Base-by-base conservation (phyloP, 2,113 vertebrate genomes). In the Chelonoidis abingdonii region DNA sequence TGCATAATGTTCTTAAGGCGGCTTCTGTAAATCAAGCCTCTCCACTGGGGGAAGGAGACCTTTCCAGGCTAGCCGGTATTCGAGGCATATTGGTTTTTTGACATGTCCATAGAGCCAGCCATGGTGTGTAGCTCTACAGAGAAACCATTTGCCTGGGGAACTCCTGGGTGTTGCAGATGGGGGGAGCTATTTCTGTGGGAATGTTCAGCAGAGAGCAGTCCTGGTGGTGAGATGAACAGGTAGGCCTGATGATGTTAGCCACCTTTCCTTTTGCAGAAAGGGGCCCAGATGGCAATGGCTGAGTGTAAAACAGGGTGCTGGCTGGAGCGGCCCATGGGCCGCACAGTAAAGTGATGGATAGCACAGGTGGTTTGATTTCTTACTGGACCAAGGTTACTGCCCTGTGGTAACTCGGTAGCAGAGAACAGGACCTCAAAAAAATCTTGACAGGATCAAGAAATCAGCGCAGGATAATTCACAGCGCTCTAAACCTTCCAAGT, bases 301-400 rank as follows among this genome's bases (percentile, higher is more conserved):
- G 44, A 11, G 24, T 47, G 41, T 12, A 44, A 76, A n/a, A n/a
- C 62, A 29, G 50, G 0, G 0, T 19, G 35, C 17, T 85, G 65
- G 24, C 1, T 72, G 29, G 5, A 2, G 31, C 3, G 8, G 41
- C 72, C 22, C 10, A 5, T 41, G 22, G 25, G 38, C 41, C 11
- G 24, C 72, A 44, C n/a, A 44, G 19, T 10, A 22, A 76, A 76
- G 75, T 25, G 41, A 47, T 76, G 10, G 9, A 12, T 44, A 44
- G 41, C 41, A 41, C 21, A 44, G 41, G 41, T 3, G 5, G 27
- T 62, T 29, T 27, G n/a, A 0, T 16, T 69, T 76, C 44, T 44
- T 41, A 41, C 72, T 44, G 22, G 21, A 76, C 41, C 6, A 11
- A 22, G 21, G 75, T 11, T 76, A 12, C 44, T 47, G 41, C 24